Conservation (phyloP, 2,888 invertebrate genomes). For the Mactromeris polynyma region DNA sequence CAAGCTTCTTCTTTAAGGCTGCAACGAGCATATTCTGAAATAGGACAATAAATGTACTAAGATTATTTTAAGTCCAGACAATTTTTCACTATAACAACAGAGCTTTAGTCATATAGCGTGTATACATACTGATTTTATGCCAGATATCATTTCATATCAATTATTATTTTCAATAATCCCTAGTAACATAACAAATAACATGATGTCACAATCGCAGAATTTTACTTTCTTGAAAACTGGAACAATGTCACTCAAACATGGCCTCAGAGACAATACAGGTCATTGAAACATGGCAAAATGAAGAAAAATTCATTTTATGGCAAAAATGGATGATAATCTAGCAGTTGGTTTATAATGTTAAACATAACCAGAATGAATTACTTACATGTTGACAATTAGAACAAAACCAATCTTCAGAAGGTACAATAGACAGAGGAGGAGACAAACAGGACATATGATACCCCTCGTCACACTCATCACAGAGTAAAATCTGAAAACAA, state of each 20-base stretch:
- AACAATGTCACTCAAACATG: too few species aligned
- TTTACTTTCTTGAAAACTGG: too few species aligned
- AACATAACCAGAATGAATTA: not conserved
- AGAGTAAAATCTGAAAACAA: conserved; percentile 56
- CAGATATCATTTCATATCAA: too few species aligned
- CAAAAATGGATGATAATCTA: not conserved
- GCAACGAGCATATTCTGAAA: conserved; percentile 23
- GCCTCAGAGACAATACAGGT: too few species aligned
- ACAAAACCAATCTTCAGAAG: conserved; percentile 56
- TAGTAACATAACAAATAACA: too few species aligned
- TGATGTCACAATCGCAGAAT: too few species aligned
- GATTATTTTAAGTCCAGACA: too few species aligned
- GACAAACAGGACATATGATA: conserved; percentile 56
- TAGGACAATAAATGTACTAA: not conserved
- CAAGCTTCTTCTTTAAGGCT: conserved; percentile 19
- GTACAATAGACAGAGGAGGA: conserved; percentile 49
- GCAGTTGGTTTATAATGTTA: not conserved
- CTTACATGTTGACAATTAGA: conserved; percentile 62
- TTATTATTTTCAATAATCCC: too few species aligned
- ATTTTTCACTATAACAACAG: too few species aligned
- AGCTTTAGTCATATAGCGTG: too few species aligned
- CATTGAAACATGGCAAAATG: not conserved
- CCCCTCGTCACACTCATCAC: conserved; percentile 51
- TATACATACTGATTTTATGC: too few species aligned
- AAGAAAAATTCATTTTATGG: not conserved